Evolutionary conservation across 1,140 invertebrate genomes (phyloP).

Genomic region (Drosophila melanica): DNA sequence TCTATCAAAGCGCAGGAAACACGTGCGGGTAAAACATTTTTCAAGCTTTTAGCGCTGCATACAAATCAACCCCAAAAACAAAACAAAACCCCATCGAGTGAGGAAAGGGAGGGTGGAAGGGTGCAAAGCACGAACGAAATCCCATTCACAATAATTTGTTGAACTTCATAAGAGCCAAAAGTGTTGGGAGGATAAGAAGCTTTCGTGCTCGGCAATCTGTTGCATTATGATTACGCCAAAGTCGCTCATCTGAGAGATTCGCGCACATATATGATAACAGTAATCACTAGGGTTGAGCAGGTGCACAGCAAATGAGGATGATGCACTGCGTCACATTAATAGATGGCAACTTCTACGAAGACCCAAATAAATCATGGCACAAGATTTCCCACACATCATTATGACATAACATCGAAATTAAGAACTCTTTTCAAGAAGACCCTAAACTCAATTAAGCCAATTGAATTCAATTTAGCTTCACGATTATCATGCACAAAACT

Average conservation of each 20-base stretch:
- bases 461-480: slow-evolving; percentile 65
- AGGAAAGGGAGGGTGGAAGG: neutral
- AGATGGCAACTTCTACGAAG: neutral
- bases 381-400: slow-evolving; percentile 3
- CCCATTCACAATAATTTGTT: slow-evolving; percentile 82
- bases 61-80: slow-evolving; percentile 78
- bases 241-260: slow-evolving; percentile 33
- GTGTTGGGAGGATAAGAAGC: slow-evolving; percentile 17
- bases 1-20: slow-evolving; percentile 80
- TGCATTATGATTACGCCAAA: slow-evolving; percentile 67
- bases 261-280: slow-evolving; percentile 31
- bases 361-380: neutral
- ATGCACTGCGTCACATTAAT: slow-evolving; percentile 15
- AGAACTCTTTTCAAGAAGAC: neutral
- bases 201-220: slow-evolving; percentile 61
- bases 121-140: slow-evolving; percentile 29
- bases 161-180: slow-evolving; percentile 70
- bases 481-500: slow-evolving; percentile 47
- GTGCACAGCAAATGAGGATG: slow-evolving; percentile 10
- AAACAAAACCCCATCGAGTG: slow-evolving; percentile 10
- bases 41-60: slow-evolving; percentile 82
- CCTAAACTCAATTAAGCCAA: slow-evolving; percentile 65
- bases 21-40: slow-evolving; percentile 82
- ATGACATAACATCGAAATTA: neutral
- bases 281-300: slow-evolving; percentile 27